phyloP scores from a whole-genome alignment of 2,113 vertebrate genomes.

The Lonchura striata region DNA sequence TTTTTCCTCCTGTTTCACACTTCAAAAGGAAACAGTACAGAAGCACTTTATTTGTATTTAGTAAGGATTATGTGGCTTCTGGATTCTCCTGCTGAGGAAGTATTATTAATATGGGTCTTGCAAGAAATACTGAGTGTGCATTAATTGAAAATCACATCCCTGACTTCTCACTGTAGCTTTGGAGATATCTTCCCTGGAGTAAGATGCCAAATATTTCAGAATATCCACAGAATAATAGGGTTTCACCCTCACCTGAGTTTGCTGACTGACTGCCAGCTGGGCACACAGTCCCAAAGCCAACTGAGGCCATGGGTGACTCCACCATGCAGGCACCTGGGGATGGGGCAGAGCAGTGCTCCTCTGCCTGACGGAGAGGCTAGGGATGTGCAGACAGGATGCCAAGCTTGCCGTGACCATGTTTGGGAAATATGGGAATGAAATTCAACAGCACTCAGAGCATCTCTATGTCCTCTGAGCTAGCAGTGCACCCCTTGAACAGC shows the following conservation, averaged over 20 bases:
- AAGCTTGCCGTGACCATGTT: fast-evolving
- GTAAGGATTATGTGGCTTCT: not conserved
- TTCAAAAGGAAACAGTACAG: not conserved
- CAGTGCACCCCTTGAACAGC: not conserved
- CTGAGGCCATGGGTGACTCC: not conserved
- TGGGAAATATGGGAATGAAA: not conserved
- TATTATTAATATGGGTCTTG: not conserved
- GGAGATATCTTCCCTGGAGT: not conserved
- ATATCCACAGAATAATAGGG: not conserved
- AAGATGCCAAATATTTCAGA: not conserved
- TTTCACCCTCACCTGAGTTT: not conserved
- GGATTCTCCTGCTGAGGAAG: not conserved
- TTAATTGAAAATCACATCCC: not conserved
- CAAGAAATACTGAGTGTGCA: fast-evolving
- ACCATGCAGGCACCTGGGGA: not conserved
- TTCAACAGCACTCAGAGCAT: not conserved
- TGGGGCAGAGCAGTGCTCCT: not conserved
- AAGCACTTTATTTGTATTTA: not conserved
- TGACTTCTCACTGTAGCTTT: not conserved
- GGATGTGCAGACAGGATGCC: not conserved
- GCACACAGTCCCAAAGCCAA: not conserved
- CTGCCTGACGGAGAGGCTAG: not conserved
- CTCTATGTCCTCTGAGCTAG: not conserved
- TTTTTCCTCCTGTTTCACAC: not conserved
- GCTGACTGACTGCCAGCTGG: not conserved